phyloP scores from a whole-genome alignment of 2,113 vertebrate species.

The Urocolius indicus region DNA sequence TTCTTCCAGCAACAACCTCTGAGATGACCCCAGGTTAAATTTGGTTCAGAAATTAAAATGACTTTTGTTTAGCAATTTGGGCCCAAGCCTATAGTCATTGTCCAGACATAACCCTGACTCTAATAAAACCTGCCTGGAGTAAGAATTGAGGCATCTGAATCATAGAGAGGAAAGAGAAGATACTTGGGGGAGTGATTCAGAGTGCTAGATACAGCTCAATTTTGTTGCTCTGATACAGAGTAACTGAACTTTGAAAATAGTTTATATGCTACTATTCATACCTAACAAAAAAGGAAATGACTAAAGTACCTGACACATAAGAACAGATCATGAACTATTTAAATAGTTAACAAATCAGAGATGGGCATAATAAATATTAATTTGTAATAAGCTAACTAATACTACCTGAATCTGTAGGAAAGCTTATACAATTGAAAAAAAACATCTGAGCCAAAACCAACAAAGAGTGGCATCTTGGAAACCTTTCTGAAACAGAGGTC shows the following conservation, averaged over 20 bases:
- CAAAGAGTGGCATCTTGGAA: neutral
- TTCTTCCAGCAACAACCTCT: neutral
- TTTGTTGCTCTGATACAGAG: neutral
- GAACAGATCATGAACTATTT: neutral
- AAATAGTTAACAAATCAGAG: constrained; percentile 29
- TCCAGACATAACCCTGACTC: neutral
- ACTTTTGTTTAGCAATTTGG: neutral
- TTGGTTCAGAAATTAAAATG: neutral
- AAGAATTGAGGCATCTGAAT: neutral
- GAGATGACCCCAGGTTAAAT: neutral
- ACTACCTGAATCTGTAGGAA: neutral
- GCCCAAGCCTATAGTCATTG: neutral
- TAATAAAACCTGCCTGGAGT: neutral
- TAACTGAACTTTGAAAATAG: neutral
- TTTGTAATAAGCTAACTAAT: neutral
- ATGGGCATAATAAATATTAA: neutral
- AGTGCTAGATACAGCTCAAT: neutral
- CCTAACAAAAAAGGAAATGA: constrained; percentile 1
- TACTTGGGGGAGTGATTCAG: neutral
- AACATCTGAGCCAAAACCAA: neutral
- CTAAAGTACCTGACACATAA: neutral
- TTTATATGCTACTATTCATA: neutral
- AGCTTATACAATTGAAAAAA: neutral
- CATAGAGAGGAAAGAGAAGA: neutral
- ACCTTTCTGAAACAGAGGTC: neutral